Conservation (phyloP, 2,888 invertebrate species). For the Sussaba pulchella region DNA sequence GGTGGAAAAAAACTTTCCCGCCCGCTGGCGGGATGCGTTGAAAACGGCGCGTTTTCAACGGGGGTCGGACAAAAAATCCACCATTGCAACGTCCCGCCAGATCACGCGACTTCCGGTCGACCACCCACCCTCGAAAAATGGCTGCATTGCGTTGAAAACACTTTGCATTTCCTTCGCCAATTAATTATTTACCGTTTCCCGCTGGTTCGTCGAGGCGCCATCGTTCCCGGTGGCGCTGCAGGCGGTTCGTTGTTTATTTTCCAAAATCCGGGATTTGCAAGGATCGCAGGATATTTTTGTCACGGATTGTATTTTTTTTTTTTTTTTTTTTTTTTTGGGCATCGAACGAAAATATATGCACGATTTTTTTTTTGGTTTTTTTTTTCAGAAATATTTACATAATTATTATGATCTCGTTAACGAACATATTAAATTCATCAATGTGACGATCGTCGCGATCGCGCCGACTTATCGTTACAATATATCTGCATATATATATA, state of each 20-base stretch:
- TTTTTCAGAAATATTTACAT: slow-evolving; percentile 64
- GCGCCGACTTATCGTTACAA: slow-evolving; percentile 31
- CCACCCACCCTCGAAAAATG: not conserved
- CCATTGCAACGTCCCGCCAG: no score
- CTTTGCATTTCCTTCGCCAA: not conserved
- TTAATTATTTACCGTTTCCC: not conserved
- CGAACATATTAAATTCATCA: slow-evolving; percentile 56
- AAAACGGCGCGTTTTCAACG: no score
- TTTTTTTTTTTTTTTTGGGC: no score
- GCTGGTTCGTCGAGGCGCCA: no score
- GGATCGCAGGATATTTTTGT: slow-evolving; percentile 4
- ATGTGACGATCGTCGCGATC: slow-evolving; percentile 36
- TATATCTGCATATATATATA: no score
- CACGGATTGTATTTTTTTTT: not conserved
- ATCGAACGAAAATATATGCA: no score
- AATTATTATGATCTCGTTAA: slow-evolving; percentile 53
- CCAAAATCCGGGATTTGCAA: no score
- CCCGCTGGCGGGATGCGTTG: no score
- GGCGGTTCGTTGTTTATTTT: no score
- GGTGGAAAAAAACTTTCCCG: no score
- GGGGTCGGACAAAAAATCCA: no score
- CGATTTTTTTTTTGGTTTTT: not conserved
- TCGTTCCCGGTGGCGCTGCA: no score
- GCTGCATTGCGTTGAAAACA: not conserved
- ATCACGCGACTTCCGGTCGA: not conserved